A percentile compares a stretch with the other conserved stretches of the same genome.
phyloP scores from a whole-genome alignment of 2,888 invertebrate species.

The Galerucella calmariensis region DNA sequence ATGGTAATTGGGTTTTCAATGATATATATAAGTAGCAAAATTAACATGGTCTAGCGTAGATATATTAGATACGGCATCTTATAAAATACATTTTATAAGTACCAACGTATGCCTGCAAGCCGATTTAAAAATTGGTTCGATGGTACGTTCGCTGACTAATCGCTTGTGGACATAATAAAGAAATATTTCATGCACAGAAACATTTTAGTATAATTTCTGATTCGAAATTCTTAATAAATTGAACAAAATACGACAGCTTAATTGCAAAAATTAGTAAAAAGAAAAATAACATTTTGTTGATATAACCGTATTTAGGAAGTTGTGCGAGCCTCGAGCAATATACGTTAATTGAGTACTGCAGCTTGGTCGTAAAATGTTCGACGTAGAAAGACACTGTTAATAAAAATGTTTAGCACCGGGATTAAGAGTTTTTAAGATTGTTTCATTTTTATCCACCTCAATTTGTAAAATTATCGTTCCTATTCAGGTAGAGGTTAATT shows the following conservation, averaged over 20 bases:
- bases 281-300: constrained; percentile 23
- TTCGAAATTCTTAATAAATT: constrained; percentile 28
- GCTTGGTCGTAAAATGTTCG: constrained; percentile 7
- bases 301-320: constrained; percentile 21
- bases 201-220: constrained; percentile 19
- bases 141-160: constrained; percentile 9
- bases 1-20: too few relatives aligned
- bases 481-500: too few relatives aligned
- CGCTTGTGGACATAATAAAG: constrained; percentile 31
- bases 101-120: neutral
- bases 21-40: too few relatives aligned
- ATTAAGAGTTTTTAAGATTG: neutral
- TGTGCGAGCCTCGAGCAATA: constrained; percentile 7
- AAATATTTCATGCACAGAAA: constrained; percentile 23
- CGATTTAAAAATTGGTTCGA: neutral
- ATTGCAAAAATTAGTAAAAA: constrained; percentile 24
- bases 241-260: constrained; percentile 28
- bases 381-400: neutral
- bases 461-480: neutral
- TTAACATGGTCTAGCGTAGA: neutral
- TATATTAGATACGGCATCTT: too few relatives aligned
- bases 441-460: neutral
- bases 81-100: neutral
- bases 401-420: constrained; percentile 1
- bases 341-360: constrained; percentile 10